Evolutionary conservation across 2,797 vertebrate species (phyloP), one percentile per base, ranked within the genome.

Genomic region (Poecilia gillii): DNA sequence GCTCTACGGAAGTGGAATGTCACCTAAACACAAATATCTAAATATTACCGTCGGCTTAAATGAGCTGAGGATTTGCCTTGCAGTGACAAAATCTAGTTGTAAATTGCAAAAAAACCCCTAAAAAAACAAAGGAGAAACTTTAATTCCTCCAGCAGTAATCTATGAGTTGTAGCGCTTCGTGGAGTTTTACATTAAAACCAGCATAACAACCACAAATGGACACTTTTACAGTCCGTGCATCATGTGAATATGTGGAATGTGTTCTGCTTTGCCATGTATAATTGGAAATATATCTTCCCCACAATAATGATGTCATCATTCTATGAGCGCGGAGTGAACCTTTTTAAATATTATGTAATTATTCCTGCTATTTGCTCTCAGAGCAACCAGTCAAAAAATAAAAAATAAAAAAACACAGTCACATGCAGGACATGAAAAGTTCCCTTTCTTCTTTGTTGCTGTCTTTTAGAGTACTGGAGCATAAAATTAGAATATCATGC

Each of bases 401-500:
- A 41, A 8, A 41, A 33, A 33, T 31, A 33, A 33, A 33, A 41
- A 41, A 41, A 8, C 47, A 79, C 86, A 78, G 88, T 92, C 84
- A 86, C 81, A 89, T 72, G 81, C 82, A 76, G 84, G 86, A 85
- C 76, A 85, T 85, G 76, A 89, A 76, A 86, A 81, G 77, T 49
- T 81, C 51, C 85, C 6, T 81, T 87, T n/a, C 89, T 85, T 84
- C 87, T 92, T 87, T 91, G 89, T 87, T 88, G 81, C 82, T 75
- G 80, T 91, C 85, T 90, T 85, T 92, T 81, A 85, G 89, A 55
- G 84, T 72, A 87, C 59, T 82, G 77, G 81, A 91, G 90, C 91
- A 85, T 92, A 91, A 94, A 94, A 94, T 94, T 93, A 89, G 89
- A 94, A 92, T 92, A 91, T 90, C 77, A 90, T 89, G 89, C 83